phyloP scores from a whole-genome alignment of 2,888 invertebrate species.

The Lithodes maja region DNA sequence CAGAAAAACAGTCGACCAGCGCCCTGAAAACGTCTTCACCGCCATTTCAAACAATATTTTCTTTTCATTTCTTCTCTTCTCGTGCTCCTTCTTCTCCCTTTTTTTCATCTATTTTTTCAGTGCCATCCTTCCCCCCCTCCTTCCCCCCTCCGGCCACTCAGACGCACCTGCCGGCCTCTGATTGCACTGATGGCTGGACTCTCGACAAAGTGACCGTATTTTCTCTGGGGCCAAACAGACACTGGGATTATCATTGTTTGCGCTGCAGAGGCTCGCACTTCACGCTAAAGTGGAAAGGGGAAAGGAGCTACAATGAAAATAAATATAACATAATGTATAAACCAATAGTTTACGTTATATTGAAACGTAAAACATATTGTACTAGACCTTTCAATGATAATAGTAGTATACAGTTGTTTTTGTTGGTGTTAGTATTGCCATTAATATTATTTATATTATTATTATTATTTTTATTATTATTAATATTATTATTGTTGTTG shows the following conservation, averaged over 20 bases:
- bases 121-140: background rate
- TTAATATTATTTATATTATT: background rate
- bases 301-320: no score
- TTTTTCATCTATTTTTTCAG: background rate
- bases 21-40: background rate
- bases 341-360: no score
- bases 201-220: background rate
- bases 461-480: background rate
- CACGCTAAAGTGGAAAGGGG: no score
- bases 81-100: background rate
- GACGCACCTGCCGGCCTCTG: background rate
- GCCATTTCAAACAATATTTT: background rate
- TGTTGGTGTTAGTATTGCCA: background rate
- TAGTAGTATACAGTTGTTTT: background rate
- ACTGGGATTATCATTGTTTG: background rate
- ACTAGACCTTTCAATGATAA: no score
- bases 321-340: no score
- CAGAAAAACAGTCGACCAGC: background rate
- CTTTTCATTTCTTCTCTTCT: background rate
- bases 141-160: background rate
- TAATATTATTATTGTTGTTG: background rate
- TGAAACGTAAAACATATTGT: no score
- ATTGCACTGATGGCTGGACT: background rate
- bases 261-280: background rate
- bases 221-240: background rate